Conservation (phyloP, 2,888 invertebrate genomes). For the Agrochola lota region DNA sequence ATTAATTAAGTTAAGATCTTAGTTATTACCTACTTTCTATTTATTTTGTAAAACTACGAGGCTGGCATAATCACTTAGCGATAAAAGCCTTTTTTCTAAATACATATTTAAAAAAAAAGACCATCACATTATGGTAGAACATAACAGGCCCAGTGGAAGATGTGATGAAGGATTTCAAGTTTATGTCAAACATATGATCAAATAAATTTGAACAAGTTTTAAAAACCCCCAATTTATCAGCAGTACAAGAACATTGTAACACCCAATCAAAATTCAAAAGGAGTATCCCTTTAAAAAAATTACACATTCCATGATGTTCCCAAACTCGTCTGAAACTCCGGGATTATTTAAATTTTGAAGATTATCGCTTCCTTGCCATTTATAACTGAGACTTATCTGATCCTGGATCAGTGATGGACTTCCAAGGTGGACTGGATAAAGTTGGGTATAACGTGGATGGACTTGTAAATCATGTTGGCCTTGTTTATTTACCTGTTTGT, state of each 20-base stretch:
- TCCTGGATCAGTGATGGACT: conserved; percentile 66
- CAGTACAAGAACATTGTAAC: conserved; percentile 26
- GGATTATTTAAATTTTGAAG: conserved; percentile 69
- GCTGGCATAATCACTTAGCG: no score
- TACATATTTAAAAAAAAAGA: no score
- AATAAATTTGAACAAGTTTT: background rate
- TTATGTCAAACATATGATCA: background rate
- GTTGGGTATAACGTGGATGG: conserved; percentile 35
- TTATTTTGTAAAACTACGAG: no score
- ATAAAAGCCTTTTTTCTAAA: no score
- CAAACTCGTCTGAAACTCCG: conserved; percentile 58
- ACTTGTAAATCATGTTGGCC: conserved; percentile 36
- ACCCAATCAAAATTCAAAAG: conserved; percentile 65
- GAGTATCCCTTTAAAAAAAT: conserved; percentile 64
- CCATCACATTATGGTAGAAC: background rate
- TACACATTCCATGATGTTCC: conserved; percentile 64
- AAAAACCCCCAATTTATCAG: conserved; percentile 34
- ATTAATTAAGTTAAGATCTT: no score
- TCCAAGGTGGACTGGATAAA: conserved; percentile 57
- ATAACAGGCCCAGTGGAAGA: background rate
- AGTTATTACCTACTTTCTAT: no score
- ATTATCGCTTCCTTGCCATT: conserved; percentile 66
- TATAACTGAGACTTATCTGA: conserved; percentile 65
- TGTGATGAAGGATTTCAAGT: background rate
- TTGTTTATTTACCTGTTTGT: background rate